Conservation (phyloP, 2,113 vertebrate species). For the Centropus bengalensis region DNA sequence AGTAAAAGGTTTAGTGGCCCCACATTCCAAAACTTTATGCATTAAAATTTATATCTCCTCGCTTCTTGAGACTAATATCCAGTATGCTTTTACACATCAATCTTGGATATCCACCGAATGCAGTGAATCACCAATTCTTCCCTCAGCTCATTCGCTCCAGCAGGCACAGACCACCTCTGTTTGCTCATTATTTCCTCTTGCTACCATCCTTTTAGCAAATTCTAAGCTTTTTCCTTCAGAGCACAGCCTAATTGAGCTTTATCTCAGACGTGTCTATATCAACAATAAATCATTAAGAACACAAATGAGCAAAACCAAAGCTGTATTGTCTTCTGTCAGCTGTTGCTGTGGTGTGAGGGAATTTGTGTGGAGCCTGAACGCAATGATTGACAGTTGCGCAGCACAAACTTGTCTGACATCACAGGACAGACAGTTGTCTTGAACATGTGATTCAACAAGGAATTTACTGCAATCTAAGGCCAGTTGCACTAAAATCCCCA, state of each 20-base stretch:
- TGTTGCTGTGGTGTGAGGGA: background rate
- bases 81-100: background rate
- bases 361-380: background rate
- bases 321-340: background rate
- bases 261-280: background rate
- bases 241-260: background rate
- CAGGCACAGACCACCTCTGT: background rate
- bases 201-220: background rate
- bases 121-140: background rate
- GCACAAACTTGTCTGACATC: background rate
- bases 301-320: slow-evolving; percentile 2
- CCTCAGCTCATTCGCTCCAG: background rate
- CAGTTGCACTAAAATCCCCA: background rate
- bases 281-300: background rate
- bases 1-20: background rate
- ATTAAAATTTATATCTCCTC: background rate
- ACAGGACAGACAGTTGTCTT: background rate
- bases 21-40: background rate
- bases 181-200: background rate
- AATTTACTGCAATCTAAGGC: background rate
- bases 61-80: background rate
- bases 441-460: background rate
- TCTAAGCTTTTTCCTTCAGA: background rate
- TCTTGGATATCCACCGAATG: background rate
- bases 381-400: background rate